Conservation (phyloP, 1,140 invertebrate genomes). For the Parapsyche elsis region DNA sequence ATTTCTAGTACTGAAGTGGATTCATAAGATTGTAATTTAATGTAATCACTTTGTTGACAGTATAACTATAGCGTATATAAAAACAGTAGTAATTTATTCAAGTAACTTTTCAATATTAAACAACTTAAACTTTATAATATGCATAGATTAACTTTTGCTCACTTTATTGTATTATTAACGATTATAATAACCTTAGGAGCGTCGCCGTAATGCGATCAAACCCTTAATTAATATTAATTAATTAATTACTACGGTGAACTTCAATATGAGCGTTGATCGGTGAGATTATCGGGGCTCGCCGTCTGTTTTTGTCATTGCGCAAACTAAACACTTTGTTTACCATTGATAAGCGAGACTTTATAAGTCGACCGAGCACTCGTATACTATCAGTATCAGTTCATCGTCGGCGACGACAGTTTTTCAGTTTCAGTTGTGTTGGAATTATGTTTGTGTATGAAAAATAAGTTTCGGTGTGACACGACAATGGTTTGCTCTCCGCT, state of each 20-base stretch:
- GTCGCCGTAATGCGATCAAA: too few relatives aligned
- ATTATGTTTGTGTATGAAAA: background rate
- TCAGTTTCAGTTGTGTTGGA: background rate
- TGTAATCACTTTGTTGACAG: too few relatives aligned
- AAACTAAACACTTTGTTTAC: slow-evolving; percentile 8
- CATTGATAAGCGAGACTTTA: background rate
- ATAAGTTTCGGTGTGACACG: background rate
- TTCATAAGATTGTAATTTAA: too few relatives aligned
- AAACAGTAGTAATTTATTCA: too few relatives aligned
- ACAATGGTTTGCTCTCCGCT: slow-evolving; percentile 15
- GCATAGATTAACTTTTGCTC: too few relatives aligned
- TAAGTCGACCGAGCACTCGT: background rate
- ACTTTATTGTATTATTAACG: too few relatives aligned
- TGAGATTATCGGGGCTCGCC: slow-evolving; percentile 1
- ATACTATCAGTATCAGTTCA: background rate
- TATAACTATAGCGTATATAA: too few relatives aligned
- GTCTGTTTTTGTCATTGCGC: background rate
- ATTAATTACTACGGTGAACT: background rate
- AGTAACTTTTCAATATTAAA: too few relatives aligned
- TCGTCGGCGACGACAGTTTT: background rate
- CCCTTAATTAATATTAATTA: too few relatives aligned
- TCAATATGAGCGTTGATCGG: slow-evolving; percentile 10
- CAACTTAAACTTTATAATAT: too few relatives aligned
- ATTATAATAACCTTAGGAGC: too few relatives aligned
- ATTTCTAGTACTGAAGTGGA: too few relatives aligned